Base-by-base conservation (phyloP, 1,140 invertebrate species). In the Prorops nasuta region DNA sequence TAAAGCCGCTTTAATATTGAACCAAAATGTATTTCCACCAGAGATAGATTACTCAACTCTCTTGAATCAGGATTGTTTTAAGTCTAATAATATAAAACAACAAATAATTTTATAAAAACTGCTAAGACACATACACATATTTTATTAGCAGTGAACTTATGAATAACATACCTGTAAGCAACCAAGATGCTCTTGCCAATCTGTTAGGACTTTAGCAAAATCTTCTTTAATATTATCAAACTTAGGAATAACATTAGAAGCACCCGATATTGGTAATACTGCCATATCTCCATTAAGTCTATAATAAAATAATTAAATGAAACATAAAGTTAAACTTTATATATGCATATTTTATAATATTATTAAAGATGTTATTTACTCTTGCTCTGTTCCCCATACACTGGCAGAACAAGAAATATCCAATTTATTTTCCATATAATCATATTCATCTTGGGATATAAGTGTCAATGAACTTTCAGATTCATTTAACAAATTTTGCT, bases 161-260 rank as follows among this genome's bases (percentile, higher is more conserved):
- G 16, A 9, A 22, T 41, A 28, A 53, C 21, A 20, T 21, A 73
- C 73, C 63, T 74, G 66, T 28, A 75, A 50, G 31, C 69, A 64
- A 24, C 71, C 73, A 45, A 77, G 55, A 38, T 78, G 75, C 37
- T 76, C 71, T 37, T 74, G 64, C 74, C 75, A 77, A 44, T 77
- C 73, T 17, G 66, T 72, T 34, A 76, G 65, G 36, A 71, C 66
- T 61, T 75, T 76, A 38, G 69, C 71, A 62, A 71, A 77, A 49
- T 78, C 75, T 44, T 78, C 72, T 32, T 67, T 72, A 7, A 60
- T 63, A 45, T 57, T 63, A 38, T 68, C 66, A 16, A 67, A 62
- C 51, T 63, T 69, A 17, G 60, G 62, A 37, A 58, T 59, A 31
- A 63, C 34, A 6, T 60, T 63, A 4, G 66, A 39, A 37, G 64